phyloP scores from a whole-genome alignment of 2,113 vertebrate genomes.

The Pleuronectes platessa region DNA sequence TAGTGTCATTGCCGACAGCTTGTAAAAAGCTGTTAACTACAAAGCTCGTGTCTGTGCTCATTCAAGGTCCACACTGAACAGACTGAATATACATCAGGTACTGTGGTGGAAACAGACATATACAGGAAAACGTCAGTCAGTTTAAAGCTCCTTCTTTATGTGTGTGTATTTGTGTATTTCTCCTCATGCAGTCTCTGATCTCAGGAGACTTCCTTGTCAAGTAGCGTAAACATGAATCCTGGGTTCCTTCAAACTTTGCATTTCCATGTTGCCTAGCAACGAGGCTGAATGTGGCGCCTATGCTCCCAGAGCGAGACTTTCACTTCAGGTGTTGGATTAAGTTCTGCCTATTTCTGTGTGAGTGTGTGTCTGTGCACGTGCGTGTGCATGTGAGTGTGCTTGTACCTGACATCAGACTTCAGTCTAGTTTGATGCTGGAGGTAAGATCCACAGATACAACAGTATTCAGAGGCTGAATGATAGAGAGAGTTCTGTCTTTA shows the following conservation, averaged over 20 bases:
- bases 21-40: constrained; percentile 54
- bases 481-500: neutral
- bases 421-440: constrained; percentile 9
- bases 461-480: too few species aligned
- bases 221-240: constrained; percentile 38
- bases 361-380: too few species aligned
- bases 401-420: neutral
- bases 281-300: constrained; percentile 21
- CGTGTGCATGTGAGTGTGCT: neutral
- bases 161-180: neutral
- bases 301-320: constrained; percentile 49
- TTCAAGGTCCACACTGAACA: neutral
- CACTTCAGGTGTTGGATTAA: constrained; percentile 30
- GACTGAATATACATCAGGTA: neutral
- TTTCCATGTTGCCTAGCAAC: constrained; percentile 63
- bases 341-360: constrained; percentile 6
- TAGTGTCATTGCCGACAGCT: constrained; percentile 33
- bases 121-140: neutral
- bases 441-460: neutral
- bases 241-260: constrained; percentile 45
- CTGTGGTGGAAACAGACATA: neutral
- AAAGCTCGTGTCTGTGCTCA: constrained; percentile 1
- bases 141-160: neutral
- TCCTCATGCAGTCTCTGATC: constrained; percentile 15
- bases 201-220: constrained; percentile 31